Evolutionary conservation across 2,888 invertebrate genomes (phyloP).

Genomic region (Ischnura elegans): DNA sequence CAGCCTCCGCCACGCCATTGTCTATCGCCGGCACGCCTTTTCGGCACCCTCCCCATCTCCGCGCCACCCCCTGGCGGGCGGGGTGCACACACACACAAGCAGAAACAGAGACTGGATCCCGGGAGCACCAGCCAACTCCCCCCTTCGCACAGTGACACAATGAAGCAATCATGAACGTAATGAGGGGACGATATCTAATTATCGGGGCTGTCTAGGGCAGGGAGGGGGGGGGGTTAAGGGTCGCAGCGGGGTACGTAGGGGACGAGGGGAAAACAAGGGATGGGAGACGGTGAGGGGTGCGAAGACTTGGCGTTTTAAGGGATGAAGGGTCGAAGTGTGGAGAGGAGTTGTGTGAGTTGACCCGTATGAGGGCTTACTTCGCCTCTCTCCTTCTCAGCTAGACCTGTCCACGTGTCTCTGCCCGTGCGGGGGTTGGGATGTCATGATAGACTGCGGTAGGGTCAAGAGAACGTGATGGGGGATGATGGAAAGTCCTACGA

Average conservation of each 20-base stretch:
- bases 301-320: neutral
- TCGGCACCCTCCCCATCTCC: neutral
- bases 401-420: too few relatives aligned
- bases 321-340: neutral
- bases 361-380: too few relatives aligned
- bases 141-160: slow-evolving; percentile 21
- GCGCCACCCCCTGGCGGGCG: neutral
- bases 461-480: neutral
- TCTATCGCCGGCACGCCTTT: slow-evolving; percentile 46
- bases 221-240: neutral
- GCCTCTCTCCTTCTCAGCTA: too few relatives aligned
- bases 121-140: too few relatives aligned
- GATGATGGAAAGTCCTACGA: neutral
- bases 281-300: neutral
- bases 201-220: slow-evolving; percentile 63
- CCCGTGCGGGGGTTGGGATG: neutral
- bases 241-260: neutral
- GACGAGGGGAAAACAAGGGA: neutral
- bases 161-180: slow-evolving; percentile 64
- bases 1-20: neutral
- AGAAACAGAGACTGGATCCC: neutral
- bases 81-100: neutral
- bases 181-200: slow-evolving; percentile 66
- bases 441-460: neutral
- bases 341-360: too few relatives aligned